Evolutionary conservation across 2,797 vertebrate species (phyloP).

Genomic region (Hypotaenidia okinawae): DNA sequence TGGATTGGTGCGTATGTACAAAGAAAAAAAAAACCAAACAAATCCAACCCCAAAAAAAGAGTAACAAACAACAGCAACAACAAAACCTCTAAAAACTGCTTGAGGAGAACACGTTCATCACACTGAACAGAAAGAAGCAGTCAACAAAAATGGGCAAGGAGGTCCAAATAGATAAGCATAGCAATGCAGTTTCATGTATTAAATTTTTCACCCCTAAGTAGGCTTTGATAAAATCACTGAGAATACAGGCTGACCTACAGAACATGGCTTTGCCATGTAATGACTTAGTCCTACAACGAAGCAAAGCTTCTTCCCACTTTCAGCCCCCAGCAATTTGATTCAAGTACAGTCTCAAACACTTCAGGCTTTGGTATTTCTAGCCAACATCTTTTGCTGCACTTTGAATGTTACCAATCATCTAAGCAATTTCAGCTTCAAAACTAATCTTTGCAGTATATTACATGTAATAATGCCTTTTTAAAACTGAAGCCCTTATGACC

Average conservation of each 20-base stretch:
- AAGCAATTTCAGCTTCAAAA: constrained; percentile 74
- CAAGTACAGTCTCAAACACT: constrained; percentile 61
- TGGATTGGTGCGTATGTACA: not conserved
- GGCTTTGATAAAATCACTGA: constrained; percentile 25
- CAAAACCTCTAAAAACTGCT: no score
- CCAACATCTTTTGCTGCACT: constrained; percentile 44
- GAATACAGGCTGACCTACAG: constrained; percentile 14
- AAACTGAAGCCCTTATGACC: constrained; percentile 43
- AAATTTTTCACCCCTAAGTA: not conserved
- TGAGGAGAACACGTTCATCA: not conserved
- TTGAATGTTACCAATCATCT: constrained; percentile 70
- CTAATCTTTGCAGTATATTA: constrained; percentile 73
- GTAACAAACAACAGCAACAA: no score
- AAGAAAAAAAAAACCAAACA: not conserved
- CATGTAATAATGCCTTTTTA: constrained; percentile 63
- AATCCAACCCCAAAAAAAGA: no score
- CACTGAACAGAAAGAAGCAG: not conserved
- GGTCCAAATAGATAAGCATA: not conserved
- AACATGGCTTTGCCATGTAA: not conserved
- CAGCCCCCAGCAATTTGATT: constrained; percentile 63
- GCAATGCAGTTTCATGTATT: not conserved
- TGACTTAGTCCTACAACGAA: constrained; percentile 9
- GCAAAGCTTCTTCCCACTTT: constrained; percentile 60
- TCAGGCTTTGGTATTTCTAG: constrained; percentile 67
- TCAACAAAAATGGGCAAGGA: not conserved